phyloP scores from a whole-genome alignment of 2,888 invertebrate genomes.

The Plebejus anna region DNA sequence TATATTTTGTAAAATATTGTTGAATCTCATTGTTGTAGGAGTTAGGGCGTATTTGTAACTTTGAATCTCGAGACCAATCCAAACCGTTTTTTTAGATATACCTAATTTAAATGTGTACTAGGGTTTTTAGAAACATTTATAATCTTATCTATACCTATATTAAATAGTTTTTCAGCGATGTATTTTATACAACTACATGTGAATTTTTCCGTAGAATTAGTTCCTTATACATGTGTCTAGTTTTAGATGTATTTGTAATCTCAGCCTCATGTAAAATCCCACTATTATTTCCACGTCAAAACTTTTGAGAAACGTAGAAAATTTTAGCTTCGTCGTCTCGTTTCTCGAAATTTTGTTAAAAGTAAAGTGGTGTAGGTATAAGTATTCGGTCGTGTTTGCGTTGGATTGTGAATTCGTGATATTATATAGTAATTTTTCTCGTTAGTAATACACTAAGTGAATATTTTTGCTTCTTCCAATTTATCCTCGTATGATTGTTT shows the following conservation, averaged over 20 bases:
- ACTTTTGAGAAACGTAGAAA: background rate
- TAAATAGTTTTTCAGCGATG: constrained; percentile 61
- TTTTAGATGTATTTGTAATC: constrained; percentile 51
- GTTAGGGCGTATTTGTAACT: constrained; percentile 53
- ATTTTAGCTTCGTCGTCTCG: background rate
- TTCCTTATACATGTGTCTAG: constrained; percentile 49
- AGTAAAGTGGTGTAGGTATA: background rate
- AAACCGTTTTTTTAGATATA: constrained; percentile 61
- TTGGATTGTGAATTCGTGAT: background rate
- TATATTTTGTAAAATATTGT: constrained; percentile 75
- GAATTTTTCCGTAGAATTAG: constrained; percentile 62
- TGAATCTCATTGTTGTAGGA: constrained; percentile 64
- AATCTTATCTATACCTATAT: constrained; percentile 60
- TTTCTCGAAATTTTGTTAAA: background rate
- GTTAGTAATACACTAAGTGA: background rate
- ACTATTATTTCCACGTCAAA: background rate
- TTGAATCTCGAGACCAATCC: constrained; percentile 76
- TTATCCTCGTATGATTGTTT: background rate
- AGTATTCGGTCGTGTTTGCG: background rate
- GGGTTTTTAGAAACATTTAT: constrained; percentile 73
- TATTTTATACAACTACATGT: constrained; percentile 71
- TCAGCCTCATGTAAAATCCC: constrained; percentile 41
- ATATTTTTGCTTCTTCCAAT: background rate
- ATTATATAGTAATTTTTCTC: background rate
- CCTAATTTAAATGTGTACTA: constrained; percentile 57